A percentile compares a stretch with the other conserved stretches of the same genome.
Evolutionary conservation across 2,888 invertebrate species (phyloP).

Genomic region (Cephus nigrinus): DNA sequence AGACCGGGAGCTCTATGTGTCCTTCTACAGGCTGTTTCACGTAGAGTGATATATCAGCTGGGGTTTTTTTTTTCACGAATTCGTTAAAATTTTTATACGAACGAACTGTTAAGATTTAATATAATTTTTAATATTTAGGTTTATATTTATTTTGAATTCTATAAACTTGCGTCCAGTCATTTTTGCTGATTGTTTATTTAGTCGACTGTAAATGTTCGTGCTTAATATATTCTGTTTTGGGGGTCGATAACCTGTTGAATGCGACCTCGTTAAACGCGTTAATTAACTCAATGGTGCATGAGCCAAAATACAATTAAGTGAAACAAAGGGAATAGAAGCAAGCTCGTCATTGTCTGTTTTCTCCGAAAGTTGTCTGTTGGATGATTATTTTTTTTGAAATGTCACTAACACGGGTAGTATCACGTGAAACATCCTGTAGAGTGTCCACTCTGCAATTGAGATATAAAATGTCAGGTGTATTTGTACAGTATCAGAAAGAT

Average conservation of each 20-base stretch:
- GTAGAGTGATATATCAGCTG: neutral
- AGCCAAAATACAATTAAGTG: neutral
- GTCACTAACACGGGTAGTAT: neutral
- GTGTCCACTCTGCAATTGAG: neutral
- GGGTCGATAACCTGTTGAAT: neutral
- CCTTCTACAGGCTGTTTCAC: neutral
- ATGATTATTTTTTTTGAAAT: neutral
- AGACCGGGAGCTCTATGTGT: neutral
- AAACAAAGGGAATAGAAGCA: neutral
- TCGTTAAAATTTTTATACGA: no score
- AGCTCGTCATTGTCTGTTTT: neutral
- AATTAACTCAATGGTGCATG: neutral
- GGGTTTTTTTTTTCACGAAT: no score
- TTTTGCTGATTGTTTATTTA: neutral
- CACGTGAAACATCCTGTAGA: neutral
- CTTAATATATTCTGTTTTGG: neutral
- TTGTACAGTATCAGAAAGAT: neutral
- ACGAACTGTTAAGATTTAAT: neutral
- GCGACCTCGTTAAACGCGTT: neutral
- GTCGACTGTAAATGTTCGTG: neutral
- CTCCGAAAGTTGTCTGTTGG: neutral
- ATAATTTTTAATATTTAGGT: neutral
- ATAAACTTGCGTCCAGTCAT: neutral
- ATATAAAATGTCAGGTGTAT: neutral
- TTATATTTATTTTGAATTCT: neutral